phyloP scores from a whole-genome alignment of 2,888 invertebrate genomes.

The Troides oblongomaculatus region DNA sequence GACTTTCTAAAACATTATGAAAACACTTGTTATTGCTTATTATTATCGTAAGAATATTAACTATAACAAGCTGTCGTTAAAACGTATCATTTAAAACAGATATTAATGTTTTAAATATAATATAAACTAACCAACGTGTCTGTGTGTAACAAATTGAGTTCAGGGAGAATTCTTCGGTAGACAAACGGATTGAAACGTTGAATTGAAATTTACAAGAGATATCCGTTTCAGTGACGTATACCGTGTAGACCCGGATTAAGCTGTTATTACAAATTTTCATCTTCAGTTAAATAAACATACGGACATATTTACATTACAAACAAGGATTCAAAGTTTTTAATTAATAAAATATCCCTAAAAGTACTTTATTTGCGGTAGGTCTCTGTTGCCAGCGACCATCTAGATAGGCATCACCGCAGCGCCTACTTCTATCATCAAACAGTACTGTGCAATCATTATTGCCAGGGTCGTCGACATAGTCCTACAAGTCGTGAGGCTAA shows the following conservation, averaged over 20 bases:
- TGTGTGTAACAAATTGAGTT: neutral
- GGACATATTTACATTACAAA: neutral
- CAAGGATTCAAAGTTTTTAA: neutral
- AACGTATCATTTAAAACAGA: too few relatives aligned
- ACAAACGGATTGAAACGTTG: conserved; percentile 23
- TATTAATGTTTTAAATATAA: neutral
- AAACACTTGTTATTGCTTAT: too few relatives aligned
- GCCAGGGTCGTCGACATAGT: too few relatives aligned
- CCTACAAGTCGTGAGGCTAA: too few relatives aligned
- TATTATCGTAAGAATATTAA: too few relatives aligned
- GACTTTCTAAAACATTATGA: too few relatives aligned
- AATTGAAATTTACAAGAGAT: conserved; percentile 15
- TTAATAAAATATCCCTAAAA: neutral
- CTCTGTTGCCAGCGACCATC: too few relatives aligned
- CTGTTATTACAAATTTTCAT: neutral
- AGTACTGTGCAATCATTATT: too few relatives aligned
- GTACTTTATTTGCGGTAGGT: neutral
- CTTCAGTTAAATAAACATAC: neutral
- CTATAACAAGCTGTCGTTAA: too few relatives aligned
- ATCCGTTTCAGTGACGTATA: conserved; percentile 3
- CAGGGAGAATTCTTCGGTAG: conserved; percentile 14
- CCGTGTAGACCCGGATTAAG: conserved; percentile 5
- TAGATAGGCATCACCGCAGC: too few relatives aligned
- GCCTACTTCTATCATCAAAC: too few relatives aligned
- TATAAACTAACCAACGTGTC: neutral